A percentile compares a stretch with the other conserved stretches of the same genome.
Evolutionary conservation across 1,140 invertebrate genomes (phyloP).

Genomic region (Drosophila baimaii): DNA sequence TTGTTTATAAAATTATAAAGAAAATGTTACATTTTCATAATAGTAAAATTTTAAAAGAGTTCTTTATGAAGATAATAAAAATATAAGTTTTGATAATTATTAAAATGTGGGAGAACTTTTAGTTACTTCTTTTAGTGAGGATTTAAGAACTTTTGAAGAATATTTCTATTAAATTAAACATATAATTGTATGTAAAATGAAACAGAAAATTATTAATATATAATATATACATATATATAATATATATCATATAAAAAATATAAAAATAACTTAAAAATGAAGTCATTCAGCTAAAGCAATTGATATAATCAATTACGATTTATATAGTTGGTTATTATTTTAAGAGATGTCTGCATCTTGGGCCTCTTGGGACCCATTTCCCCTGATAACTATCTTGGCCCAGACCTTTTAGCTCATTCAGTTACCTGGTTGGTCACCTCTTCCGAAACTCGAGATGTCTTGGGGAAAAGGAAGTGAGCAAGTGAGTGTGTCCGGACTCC

Average conservation of each 20-base stretch:
- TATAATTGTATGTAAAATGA: no score
- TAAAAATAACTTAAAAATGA: not conserved
- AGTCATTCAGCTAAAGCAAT: not conserved
- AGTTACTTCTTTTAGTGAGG: no score
- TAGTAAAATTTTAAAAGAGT: no score
- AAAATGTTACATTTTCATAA: not conserved
- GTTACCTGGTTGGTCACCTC: constrained; percentile 1
- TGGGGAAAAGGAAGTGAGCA: constrained; percentile 7
- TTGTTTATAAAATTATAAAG: not conserved
- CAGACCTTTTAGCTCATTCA: constrained; percentile 11
- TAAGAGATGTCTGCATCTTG: not conserved
- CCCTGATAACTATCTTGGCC: constrained; percentile 1
- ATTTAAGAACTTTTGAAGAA: no score
- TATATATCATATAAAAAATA: no score
- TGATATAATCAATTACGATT: not conserved
- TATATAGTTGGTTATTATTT: not conserved
- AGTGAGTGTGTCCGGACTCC: constrained; percentile 3
- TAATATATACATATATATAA: no score
- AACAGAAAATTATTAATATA: no score
- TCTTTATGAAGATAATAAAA: no score
- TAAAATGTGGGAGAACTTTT: no score
- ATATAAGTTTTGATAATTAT: no score
- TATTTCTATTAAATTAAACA: no score
- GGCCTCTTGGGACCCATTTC: not conserved
- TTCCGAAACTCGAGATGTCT: constrained; percentile 1